These are phyloP conservation scores for Synergus japonicus DNA, from an alignment of 2,888 invertebrate genomes.

Conservation along the genomic window DNA sequence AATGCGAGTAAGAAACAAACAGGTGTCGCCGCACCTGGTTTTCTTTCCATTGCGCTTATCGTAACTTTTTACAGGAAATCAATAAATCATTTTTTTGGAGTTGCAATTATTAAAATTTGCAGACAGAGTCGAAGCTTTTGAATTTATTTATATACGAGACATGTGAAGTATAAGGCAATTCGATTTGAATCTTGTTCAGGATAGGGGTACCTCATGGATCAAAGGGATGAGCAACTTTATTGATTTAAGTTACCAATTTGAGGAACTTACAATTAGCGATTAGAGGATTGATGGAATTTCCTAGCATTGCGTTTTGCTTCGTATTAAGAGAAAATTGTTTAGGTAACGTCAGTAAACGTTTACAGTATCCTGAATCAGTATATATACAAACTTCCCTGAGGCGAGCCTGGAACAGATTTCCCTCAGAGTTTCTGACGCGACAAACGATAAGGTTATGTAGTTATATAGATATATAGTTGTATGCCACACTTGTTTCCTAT, in stretches of 20 bases:
- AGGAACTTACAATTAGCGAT: background rate
- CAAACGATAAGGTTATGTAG: conserved; percentile 39
- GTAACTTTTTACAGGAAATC: too few relatives aligned
- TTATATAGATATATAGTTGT: conserved; percentile 30
- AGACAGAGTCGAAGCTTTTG: background rate
- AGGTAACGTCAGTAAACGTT: conserved; percentile 26
- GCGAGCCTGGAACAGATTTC: conserved; percentile 20
- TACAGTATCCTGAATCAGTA: conserved; percentile 26
- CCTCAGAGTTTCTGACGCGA: conserved; percentile 32
- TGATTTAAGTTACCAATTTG: background rate
- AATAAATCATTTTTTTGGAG: background rate
- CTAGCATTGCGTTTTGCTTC: conserved; percentile 13
- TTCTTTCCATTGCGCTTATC: too few relatives aligned
- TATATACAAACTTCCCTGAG: conserved; percentile 29
- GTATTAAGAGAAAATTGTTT: conserved; percentile 30
- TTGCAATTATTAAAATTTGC: background rate
- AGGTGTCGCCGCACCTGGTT: background rate
- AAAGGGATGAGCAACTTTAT: background rate
- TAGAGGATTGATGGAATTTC: conserved; percentile 16
- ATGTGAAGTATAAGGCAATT: background rate
- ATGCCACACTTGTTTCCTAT: background rate
- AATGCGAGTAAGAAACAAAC: background rate
- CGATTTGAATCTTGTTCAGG: background rate
- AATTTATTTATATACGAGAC: background rate
- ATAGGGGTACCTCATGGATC: background rate